Conservation (phyloP, 1,140 invertebrate genomes). For the Calycopis cecrops region DNA sequence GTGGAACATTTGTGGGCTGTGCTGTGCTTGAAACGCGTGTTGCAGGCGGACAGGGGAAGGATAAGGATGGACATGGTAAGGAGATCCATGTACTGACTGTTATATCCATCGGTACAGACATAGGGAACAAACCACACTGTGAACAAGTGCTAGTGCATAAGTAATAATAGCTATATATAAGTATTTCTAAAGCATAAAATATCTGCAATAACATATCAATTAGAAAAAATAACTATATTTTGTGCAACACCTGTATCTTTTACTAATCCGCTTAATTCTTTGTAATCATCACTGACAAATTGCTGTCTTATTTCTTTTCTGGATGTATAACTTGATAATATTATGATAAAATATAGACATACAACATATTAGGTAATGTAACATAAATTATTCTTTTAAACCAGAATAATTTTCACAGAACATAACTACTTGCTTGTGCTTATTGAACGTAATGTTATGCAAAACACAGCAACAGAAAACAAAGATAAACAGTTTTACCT, state of each 20-base stretch:
- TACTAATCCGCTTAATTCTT: no score
- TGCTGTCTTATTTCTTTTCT: no score
- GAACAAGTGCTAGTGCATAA: conserved; percentile 34
- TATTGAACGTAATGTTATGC: no score
- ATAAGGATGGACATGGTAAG: conserved; percentile 71
- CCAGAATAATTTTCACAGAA: no score
- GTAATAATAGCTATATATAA: background rate
- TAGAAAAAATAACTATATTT: background rate
- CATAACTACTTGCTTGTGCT: no score
- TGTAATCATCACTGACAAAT: no score
- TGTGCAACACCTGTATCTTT: no score
- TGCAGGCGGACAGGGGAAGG: conserved; percentile 68
- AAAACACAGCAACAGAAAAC: conserved; percentile 1
- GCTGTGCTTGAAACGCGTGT: conserved; percentile 67
- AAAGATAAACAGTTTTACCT: conserved; percentile 33
- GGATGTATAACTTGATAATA: no score
- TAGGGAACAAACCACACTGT: conserved; percentile 61
- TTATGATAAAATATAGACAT: no score
- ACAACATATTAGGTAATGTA: no score
- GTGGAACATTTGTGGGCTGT: conserved; percentile 67
- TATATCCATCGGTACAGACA: conserved; percentile 60
- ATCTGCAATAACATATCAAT: background rate
- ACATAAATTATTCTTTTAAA: no score
- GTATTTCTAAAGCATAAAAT: background rate
- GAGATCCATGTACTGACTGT: conserved; percentile 66